Base-by-base conservation (phyloP, 2,888 invertebrate genomes). In the Acanthosepion pharaonis region DNA sequence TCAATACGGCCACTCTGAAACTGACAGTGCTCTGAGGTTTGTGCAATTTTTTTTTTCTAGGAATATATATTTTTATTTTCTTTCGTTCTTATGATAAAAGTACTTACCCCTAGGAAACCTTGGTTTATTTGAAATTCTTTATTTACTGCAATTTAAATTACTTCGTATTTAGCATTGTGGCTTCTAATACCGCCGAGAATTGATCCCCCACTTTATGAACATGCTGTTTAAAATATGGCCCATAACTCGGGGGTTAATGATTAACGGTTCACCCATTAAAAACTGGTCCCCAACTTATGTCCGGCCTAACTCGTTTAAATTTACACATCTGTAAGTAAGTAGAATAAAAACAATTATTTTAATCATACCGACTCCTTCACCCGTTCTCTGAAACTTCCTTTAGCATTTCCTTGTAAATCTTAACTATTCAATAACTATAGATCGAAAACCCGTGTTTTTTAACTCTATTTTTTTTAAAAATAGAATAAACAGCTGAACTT, bases 21-120 rank as follows among this genome's bases (percentile, higher is more conserved):
- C 78, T 78, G 78, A 78, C 78, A 78, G 78, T 78, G 28, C 78
- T 78, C n/a, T 78, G 28, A 78, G 78, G 78, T 78, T 78, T n/a
- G 59, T 59, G 28, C 9, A 28, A 28, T 78, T 78, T n/a, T 78
- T 28, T 28, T n/a, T 28, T 78, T 78, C 78, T 78, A 1, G 3
- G 78, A 59, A 25, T 59, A 20, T 59, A 11, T 51, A 51, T 51
- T 15, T 51, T 51, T 15, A 59, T 15, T n/a, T n/a, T 64, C 25
- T 78, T 28, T n/a, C 18, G 28, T 78, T 78, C 15, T 0, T 78
- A 28, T 9, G 8, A 78, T n/a, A n/a, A 9, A 28, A 28, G 6
- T 23, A 59, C 23, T n/a, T 11, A n/a, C 28, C 78, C 11, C n/a
- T 78, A 9, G 18, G 0, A 78, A 15, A n/a, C 28, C 4, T 78